Percentiles rank a stretch among this genome's conserved stretches.
Conservation (phyloP, 2,113 vertebrate species). For the Larimichthys polyactis region DNA sequence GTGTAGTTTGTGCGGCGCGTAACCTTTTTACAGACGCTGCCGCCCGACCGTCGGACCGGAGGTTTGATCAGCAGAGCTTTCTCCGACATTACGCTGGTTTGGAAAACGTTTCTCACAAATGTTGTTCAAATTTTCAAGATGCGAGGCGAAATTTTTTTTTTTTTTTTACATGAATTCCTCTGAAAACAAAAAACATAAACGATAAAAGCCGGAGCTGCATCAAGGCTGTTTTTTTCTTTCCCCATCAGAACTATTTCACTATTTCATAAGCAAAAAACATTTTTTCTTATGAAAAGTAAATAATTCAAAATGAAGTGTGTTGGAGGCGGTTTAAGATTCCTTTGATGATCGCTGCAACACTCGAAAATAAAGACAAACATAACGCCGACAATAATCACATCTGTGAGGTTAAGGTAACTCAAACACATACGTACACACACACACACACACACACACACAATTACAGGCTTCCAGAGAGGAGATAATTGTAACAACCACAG, state of each 20-base stretch:
- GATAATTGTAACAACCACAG: slow-evolving; percentile 60
- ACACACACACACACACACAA: slow-evolving; percentile 36
- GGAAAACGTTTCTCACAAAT: slow-evolving; percentile 26
- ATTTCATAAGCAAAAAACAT: slow-evolving; percentile 17
- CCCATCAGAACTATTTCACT: neutral
- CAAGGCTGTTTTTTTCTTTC: slow-evolving; percentile 47
- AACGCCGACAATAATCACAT: slow-evolving; percentile 44
- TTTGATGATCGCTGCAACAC: neutral
- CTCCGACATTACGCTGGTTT: slow-evolving; percentile 17
- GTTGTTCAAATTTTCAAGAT: neutral
- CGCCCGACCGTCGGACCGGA: slow-evolving; percentile 45
- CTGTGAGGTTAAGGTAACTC: slow-evolving; percentile 21
- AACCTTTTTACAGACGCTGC: slow-evolving; percentile 48
- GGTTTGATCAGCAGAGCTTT: slow-evolving; percentile 37
- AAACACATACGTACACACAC: slow-evolving; percentile 8
- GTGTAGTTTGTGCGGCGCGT: slow-evolving; percentile 27
- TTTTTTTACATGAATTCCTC: slow-evolving; percentile 1
- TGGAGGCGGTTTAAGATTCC: neutral
- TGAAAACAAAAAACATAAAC: neutral
- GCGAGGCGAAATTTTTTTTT: slow-evolving; percentile 7
- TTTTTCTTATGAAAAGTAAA: neutral
- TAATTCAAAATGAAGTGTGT: neutral
- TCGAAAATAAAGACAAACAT: neutral
- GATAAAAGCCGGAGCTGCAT: neutral
- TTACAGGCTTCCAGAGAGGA: slow-evolving; percentile 65